Evolutionary conservation across 1,140 invertebrate species (phyloP).

Genomic region (Mya arenaria): DNA sequence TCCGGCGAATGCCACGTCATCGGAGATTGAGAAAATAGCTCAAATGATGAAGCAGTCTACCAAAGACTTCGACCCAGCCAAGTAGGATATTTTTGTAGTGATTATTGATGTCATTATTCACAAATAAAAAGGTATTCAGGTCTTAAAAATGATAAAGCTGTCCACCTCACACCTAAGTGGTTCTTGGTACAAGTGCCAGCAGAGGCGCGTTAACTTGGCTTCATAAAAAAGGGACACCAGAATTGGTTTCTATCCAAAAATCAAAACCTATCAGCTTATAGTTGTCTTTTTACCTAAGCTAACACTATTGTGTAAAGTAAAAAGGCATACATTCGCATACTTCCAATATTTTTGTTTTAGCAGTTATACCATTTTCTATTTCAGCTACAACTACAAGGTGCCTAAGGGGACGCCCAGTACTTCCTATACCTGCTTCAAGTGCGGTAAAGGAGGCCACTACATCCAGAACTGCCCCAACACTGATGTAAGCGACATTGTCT

Average conservation of each 20-base stretch:
- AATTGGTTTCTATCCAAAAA: background rate
- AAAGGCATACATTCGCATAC: background rate
- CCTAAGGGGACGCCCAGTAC: conserved; percentile 90
- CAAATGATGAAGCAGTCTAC: conserved; percentile 98
- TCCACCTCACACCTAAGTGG: background rate
- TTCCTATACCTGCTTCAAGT: conserved; percentile 96
- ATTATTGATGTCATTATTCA: background rate
- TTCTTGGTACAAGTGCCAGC: background rate
- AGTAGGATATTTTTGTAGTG: conserved; percentile 88
- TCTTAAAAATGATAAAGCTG: background rate
- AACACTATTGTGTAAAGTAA: background rate
- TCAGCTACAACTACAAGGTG: conserved; percentile 88
- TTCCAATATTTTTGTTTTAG: background rate
- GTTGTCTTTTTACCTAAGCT: background rate
- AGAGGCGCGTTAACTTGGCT: background rate
- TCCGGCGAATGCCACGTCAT: conserved; percentile 93
- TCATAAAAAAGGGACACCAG: background rate
- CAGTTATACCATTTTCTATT: conserved; percentile 64
- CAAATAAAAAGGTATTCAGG: no score
- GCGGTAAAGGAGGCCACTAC: conserved; percentile 96
- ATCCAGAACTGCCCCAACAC: conserved; percentile 94
- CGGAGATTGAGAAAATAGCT: conserved; percentile 98
- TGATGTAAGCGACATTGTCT: conserved; percentile 82
- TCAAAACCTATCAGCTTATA: background rate
- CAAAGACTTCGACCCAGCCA: conserved; percentile 97